Evolutionary conservation across 2,888 invertebrate genomes (phyloP).

Genomic region (Ectemnius continuus): DNA sequence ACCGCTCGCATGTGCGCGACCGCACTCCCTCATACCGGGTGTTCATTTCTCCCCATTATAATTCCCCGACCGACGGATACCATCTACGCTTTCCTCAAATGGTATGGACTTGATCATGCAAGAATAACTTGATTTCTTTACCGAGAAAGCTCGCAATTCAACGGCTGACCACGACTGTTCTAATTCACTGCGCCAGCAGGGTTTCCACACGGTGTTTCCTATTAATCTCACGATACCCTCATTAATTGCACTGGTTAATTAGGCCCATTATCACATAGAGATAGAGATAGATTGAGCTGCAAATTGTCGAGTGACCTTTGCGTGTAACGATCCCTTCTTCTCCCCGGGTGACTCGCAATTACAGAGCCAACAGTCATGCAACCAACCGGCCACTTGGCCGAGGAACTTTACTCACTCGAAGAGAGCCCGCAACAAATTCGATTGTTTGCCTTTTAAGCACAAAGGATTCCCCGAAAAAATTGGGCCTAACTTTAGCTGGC

Average conservation of each 20-base stretch:
- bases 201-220: no score
- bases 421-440: constrained; percentile 38
- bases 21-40: constrained; percentile 49
- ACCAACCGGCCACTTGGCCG: constrained; percentile 21
- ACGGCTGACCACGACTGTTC: no score
- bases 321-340: constrained; percentile 51
- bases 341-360: constrained; percentile 58
- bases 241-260: no score
- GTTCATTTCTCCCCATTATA: constrained; percentile 8
- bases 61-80: no score
- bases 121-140: no score
- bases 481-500: not conserved
- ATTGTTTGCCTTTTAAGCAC: constrained; percentile 10
- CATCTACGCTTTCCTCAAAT: no score
- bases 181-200: no score
- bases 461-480: constrained; percentile 4
- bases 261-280: constrained; percentile 45
- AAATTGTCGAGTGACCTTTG: constrained; percentile 56
- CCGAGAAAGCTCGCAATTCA: no score
- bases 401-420: constrained; percentile 17
- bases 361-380: constrained; percentile 56
- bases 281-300: constrained; percentile 41
- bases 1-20: constrained; percentile 29
- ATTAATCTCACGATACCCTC: no score
- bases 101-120: no score